These are phyloP conservation scores for Nymphalis io DNA, from an alignment of 1,140 invertebrate species.

Conservation along the genomic window DNA sequence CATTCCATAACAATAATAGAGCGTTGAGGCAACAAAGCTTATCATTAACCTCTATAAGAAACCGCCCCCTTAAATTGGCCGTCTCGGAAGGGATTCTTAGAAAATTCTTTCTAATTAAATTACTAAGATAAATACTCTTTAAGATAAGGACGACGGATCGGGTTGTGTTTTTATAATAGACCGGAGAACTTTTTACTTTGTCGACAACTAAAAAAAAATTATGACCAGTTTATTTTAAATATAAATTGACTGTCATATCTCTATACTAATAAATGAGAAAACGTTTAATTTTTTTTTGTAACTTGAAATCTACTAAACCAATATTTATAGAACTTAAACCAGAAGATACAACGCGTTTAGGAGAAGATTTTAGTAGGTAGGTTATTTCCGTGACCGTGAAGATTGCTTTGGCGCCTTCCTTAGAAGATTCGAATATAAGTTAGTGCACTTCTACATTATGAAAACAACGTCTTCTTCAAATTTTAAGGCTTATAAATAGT, in stretches of 20 bases:
- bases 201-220: conserved; percentile 17
- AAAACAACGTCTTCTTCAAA: no score
- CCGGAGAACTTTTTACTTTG: neutral
- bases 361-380: no score
- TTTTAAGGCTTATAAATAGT: no score
- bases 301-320: no score
- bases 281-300: no score
- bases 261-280: neutral
- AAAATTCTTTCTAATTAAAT: conserved; percentile 55
- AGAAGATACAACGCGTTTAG: no score
- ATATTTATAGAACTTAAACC: no score
- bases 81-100: conserved; percentile 39
- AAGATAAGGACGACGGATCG: conserved; percentile 41
- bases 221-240: neutral
- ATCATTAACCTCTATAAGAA: conserved; percentile 3
- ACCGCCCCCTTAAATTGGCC: neutral
- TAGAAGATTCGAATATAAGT: no score
- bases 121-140: conserved; percentile 52
- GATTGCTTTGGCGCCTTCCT: no score
- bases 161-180: conserved; percentile 11
- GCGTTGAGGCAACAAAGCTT: neutral
- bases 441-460: no score
- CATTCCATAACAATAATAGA: conserved; percentile 1
- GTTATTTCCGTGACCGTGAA: no score
- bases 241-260: neutral